Evolutionary conservation across 2,797 vertebrate species (phyloP).

Genomic region (Otolemur crassicaudatus): DNA sequence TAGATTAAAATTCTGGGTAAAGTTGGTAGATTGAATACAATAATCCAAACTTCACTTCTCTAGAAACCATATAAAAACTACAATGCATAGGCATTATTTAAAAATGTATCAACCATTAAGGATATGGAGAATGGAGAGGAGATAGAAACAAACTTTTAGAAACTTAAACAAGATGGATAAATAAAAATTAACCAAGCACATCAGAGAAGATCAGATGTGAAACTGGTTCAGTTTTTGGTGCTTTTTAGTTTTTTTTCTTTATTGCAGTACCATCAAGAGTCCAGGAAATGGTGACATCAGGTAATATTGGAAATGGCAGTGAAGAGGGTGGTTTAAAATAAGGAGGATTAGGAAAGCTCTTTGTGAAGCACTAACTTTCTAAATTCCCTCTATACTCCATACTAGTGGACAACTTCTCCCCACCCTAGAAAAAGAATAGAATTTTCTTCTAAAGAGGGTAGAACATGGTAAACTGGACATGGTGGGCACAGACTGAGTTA

Average conservation of each 20-base stretch:
- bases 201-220: not conserved
- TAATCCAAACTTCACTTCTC: constrained; percentile 4
- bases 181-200: constrained; percentile 7
- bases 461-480: not conserved
- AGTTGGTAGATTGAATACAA: not conserved
- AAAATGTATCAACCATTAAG: not conserved
- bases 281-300: not conserved
- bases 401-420: not conserved
- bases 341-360: not conserved
- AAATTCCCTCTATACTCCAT: not conserved
- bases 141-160: not conserved
- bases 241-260: not conserved
- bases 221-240: not conserved
- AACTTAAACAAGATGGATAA: not conserved
- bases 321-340: not conserved
- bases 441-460: not conserved
- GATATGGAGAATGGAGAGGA: not conserved
- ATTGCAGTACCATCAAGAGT: not conserved
- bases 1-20: not conserved
- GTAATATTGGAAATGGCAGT: not conserved
- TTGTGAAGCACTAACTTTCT: not conserved
- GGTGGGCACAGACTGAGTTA: not conserved
- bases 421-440: not conserved
- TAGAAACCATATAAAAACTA: not conserved
- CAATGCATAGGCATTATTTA: not conserved